Conservation (phyloP, 2,797 vertebrate species). For the Xerus rutilus region DNA sequence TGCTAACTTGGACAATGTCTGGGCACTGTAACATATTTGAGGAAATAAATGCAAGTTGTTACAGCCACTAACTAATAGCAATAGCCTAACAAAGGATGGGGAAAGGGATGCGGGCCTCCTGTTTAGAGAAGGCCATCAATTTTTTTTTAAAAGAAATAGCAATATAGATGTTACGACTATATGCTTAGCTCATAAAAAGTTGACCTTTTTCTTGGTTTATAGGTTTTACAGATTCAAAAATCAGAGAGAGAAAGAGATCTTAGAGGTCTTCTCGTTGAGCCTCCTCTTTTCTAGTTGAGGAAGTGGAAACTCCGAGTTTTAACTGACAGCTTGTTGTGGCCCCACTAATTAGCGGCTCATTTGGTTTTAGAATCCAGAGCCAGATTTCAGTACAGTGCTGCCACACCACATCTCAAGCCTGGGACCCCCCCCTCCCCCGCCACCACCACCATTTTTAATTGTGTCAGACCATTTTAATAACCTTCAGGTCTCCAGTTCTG, state of each 20-base stretch:
- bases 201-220: too few relatives aligned
- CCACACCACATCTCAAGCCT: background rate
- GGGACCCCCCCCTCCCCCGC: background rate
- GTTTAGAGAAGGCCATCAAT: background rate
- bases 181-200: too few relatives aligned
- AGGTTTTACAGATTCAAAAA: background rate
- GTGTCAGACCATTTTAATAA: background rate
- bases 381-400: background rate
- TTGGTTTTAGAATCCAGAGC: background rate
- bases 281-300: background rate
- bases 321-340: background rate
- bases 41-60: background rate
- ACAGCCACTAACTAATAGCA: background rate
- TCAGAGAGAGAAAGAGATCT: background rate
- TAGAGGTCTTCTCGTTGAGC: background rate
- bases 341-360: background rate
- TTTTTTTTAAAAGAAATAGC: background rate
- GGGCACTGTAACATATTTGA: constrained; percentile 26
- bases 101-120: background rate
- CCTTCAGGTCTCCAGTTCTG: background rate
- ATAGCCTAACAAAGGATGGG: background rate
- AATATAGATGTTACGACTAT: background rate
- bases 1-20: background rate
- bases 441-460: background rate
- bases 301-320: background rate